These are phyloP conservation scores for Trissonchulus latispiculum DNA, from an alignment of 2,888 invertebrate genomes.

Conservation along the genomic window DNA sequence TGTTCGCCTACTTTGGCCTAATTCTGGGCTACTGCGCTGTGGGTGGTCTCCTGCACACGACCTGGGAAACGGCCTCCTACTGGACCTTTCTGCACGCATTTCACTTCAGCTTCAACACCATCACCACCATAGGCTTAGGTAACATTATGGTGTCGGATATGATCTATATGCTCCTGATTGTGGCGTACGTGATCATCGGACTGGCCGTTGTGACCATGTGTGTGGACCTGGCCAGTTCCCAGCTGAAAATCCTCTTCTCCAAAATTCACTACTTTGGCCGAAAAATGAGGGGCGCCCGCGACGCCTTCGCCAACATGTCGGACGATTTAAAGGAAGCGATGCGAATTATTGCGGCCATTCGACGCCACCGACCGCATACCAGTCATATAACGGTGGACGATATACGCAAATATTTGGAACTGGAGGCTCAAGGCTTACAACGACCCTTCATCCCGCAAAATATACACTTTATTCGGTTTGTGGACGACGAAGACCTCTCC, in stretches of 20 bases:
- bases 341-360: conserved; percentile 39
- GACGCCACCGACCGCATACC: conserved; percentile 2
- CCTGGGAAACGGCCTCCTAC: conserved; percentile 21
- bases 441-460: conserved; percentile 42
- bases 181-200: conserved; percentile 42
- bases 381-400: conserved; percentile 40
- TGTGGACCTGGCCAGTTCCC: conserved; percentile 41
- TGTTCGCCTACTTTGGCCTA: conserved; percentile 42
- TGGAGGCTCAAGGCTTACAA: conserved; percentile 38
- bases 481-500: conserved; percentile 36
- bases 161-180: conserved; percentile 31
- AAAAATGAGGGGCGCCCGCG: conserved; percentile 34
- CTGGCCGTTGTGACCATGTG: conserved; percentile 43
- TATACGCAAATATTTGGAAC: conserved; percentile 40
- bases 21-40: conserved; percentile 38
- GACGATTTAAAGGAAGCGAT: conserved; percentile 44
- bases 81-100: conserved; percentile 44
- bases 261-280: conserved; percentile 43
- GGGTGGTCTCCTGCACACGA: conserved; percentile 22
- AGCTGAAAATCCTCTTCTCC: conserved; percentile 42
- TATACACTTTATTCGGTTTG: conserved; percentile 42
- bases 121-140: conserved; percentile 43
- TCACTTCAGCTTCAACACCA: conserved; percentile 44
- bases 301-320: conserved; percentile 40
- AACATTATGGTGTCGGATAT: conserved; percentile 37